Evolutionary conservation across 1,140 invertebrate genomes (phyloP).

Genomic region (Hesperophylax magnus): DNA sequence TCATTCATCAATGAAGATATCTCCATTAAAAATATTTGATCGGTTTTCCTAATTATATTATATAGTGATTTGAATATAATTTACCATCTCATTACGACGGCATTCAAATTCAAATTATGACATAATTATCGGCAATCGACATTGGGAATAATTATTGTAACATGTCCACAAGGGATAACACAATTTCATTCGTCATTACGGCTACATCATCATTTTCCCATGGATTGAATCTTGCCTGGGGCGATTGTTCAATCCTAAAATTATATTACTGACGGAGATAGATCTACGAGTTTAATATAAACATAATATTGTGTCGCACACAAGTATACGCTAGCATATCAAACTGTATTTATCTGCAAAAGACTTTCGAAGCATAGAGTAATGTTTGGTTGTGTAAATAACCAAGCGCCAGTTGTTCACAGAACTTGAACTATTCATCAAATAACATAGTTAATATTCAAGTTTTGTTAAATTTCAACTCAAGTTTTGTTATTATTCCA

Average conservation of each 20-base stretch:
- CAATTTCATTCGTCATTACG: constrained; percentile 21
- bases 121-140: background rate
- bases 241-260: background rate
- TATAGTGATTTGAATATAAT: constrained; percentile 28
- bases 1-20: background rate
- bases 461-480: too few relatives aligned
- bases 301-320: too few relatives aligned
- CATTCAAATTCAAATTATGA: constrained; percentile 29
- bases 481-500: too few relatives aligned
- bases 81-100: constrained; percentile 14
- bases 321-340: too few relatives aligned
- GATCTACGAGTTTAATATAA: too few relatives aligned
- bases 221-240: background rate
- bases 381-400: too few relatives aligned
- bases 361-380: too few relatives aligned
- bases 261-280: background rate
- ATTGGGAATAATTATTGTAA: constrained; percentile 20
- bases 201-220: background rate
- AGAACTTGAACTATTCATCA: too few relatives aligned
- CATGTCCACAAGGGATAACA: constrained; percentile 14
- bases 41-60: constrained; percentile 23
- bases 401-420: too few relatives aligned
- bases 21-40: background rate
- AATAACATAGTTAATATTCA: too few relatives aligned
- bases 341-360: too few relatives aligned